Percentiles rank a stretch among this genome's conserved stretches.
Evolutionary conservation across 1,140 invertebrate species (phyloP).

Genomic region (Drosophila leontia): DNA sequence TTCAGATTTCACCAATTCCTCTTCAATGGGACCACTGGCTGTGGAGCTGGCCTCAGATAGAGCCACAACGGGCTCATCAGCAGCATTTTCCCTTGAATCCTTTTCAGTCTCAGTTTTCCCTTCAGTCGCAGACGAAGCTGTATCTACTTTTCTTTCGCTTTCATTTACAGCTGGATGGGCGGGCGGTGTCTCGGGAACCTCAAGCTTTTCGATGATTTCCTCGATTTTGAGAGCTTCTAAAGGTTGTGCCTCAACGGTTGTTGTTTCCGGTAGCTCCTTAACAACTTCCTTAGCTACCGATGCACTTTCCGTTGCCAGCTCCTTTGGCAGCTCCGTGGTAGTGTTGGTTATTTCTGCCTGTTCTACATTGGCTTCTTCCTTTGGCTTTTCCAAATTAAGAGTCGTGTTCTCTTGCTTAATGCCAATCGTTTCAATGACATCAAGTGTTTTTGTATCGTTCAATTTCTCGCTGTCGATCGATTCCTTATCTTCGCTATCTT

Average conservation of each 20-base stretch:
- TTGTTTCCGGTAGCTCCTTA: neutral
- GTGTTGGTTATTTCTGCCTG: neutral
- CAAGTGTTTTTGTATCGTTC: constrained; percentile 39
- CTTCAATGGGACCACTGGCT: neutral
- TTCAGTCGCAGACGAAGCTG: neutral
- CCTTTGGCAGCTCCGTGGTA: neutral
- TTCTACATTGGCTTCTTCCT: neutral
- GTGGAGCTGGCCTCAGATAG: constrained; percentile 8
- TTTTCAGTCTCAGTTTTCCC: neutral
- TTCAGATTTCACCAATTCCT: neutral
- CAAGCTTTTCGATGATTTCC: neutral
- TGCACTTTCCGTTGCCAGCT: neutral
- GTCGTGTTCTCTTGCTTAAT: constrained; percentile 1
- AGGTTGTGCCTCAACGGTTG: neutral
- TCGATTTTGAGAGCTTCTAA: neutral
- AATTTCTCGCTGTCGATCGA: neutral
- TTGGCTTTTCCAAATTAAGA: constrained; percentile 4
- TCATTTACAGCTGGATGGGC: neutral
- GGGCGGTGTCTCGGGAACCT: no score
- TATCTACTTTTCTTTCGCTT: neutral
- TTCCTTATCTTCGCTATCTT: constrained; percentile 45
- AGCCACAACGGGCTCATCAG: neutral
- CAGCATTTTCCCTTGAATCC: neutral
- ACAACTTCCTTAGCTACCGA: neutral
- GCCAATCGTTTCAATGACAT: constrained; percentile 5